Conservation (phyloP, 2,113 vertebrate species). For the Oxyura jamaicensis region DNA sequence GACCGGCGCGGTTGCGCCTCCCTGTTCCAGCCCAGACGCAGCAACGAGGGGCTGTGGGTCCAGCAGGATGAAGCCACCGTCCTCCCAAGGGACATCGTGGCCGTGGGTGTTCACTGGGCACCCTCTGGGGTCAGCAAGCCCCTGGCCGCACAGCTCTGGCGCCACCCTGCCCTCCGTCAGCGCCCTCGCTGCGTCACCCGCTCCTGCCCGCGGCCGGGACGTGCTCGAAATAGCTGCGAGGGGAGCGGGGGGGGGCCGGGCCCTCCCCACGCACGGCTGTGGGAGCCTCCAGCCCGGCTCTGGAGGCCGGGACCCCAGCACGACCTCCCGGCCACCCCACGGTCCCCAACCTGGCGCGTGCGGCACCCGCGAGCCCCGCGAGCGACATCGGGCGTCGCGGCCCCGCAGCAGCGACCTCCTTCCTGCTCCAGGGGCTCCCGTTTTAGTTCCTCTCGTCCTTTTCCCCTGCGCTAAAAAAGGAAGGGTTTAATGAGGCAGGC, state of each 20-base stretch:
- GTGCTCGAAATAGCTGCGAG: neutral
- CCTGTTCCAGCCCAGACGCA: neutral
- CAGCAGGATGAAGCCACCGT: neutral
- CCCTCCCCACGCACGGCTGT: accelerated
- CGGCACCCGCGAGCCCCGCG: neutral
- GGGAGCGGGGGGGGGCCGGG: neutral
- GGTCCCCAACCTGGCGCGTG: accelerated
- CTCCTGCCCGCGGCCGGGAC: neutral
- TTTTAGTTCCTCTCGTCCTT: neutral
- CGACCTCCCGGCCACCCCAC: neutral
- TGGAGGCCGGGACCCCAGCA: no score
- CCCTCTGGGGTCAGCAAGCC: neutral
- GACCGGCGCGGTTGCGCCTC: neutral
- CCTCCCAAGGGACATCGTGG: neutral
- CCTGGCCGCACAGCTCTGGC: neutral
- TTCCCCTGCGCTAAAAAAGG: neutral
- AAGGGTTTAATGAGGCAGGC: neutral
- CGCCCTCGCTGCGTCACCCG: neutral
- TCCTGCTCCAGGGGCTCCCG: neutral
- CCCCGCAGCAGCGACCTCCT: accelerated
- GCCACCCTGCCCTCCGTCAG: neutral
- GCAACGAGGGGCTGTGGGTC: neutral
- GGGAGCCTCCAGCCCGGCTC: neutral
- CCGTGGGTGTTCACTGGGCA: neutral
- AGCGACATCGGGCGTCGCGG: neutral